These are phyloP conservation scores for Heliconius hewitsoni DNA, from an alignment of 1,140 invertebrate species.

Conservation along the genomic window DNA sequence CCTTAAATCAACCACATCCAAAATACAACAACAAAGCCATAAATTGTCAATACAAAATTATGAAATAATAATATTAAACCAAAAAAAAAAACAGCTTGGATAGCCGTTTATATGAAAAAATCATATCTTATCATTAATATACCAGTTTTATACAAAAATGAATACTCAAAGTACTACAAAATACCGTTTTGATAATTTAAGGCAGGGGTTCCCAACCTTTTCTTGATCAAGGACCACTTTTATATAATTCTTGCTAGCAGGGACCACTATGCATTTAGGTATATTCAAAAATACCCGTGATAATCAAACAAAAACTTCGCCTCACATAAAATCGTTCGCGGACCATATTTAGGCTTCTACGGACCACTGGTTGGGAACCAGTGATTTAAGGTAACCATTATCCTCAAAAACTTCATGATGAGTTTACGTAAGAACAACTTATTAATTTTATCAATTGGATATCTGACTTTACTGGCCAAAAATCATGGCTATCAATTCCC, in stretches of 20 bases:
- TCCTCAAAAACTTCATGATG: not conserved
- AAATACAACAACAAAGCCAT: not conserved
- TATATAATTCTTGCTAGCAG: too few relatives aligned
- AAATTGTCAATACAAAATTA: not conserved
- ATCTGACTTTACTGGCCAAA: not conserved
- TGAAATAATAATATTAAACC: not conserved
- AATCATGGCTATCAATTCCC: not conserved
- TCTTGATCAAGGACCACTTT: too few relatives aligned
- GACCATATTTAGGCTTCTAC: too few relatives aligned
- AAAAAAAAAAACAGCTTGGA: not conserved
- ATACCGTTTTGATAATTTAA: not conserved
- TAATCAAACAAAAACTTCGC: too few relatives aligned
- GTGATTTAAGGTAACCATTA: not conserved
- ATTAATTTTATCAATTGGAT: not conserved
- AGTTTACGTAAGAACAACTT: not conserved
- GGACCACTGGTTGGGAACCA: too few relatives aligned
- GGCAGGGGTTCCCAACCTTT: too few relatives aligned
- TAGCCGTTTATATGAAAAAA: not conserved
- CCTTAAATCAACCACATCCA: not conserved
- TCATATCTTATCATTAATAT: constrained; percentile 7
- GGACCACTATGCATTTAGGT: too few relatives aligned
- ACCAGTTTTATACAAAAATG: not conserved
- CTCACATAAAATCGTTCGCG: too few relatives aligned
- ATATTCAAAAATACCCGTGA: too few relatives aligned
- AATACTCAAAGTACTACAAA: not conserved